phyloP scores from a whole-genome alignment of 2,888 invertebrate species.

The Mantis religiosa region DNA sequence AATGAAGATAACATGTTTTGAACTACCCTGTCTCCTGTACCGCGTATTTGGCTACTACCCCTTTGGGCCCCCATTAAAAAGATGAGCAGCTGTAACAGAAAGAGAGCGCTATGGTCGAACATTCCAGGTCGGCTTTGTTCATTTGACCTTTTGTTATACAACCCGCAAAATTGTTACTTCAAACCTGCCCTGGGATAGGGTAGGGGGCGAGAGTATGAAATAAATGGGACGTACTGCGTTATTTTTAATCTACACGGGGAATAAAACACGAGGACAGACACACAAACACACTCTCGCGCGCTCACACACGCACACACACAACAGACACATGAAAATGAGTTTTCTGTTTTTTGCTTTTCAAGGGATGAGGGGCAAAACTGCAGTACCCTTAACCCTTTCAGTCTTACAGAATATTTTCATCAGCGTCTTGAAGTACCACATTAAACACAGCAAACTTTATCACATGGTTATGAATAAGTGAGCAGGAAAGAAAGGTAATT shows the following conservation, averaged over 20 bases:
- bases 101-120: neutral
- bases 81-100: neutral
- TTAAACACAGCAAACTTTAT: too few species aligned
- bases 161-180: neutral
- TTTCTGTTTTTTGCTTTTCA: neutral
- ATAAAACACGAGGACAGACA: conserved; percentile 3
- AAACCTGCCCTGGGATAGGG: neutral
- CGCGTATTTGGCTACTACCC: neutral
- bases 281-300: neutral
- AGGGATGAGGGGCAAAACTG: neutral
- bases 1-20: neutral
- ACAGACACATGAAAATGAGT: neutral
- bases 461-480: too few species aligned
- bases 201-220: too few species aligned
- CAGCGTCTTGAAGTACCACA: too few species aligned
- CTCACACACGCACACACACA: neutral
- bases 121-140: neutral
- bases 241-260: conserved; percentile 4
- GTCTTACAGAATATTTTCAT: too few species aligned
- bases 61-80: neutral
- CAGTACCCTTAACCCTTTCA: neutral
- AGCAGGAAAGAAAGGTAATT: too few species aligned
- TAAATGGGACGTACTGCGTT: neutral
- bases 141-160: neutral
- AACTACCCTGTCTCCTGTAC: neutral